Conservation (phyloP, 2,797 vertebrate genomes). For the Triplophysa yarkandensis region DNA sequence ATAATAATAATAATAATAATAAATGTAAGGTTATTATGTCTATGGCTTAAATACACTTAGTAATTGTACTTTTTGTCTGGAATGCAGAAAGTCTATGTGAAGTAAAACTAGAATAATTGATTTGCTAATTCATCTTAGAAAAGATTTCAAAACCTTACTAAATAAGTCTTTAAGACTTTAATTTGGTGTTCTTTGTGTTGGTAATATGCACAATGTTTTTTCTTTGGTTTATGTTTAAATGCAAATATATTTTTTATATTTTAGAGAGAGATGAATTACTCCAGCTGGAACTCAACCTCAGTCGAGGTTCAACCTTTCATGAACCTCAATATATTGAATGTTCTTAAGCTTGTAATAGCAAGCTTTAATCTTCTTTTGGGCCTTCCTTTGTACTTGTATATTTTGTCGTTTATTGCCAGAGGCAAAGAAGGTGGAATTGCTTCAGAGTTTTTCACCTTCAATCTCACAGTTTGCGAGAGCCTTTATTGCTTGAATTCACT, state of each 20-base stretch:
- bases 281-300: neutral
- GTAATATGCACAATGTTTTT: too few species aligned
- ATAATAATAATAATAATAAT: too few species aligned
- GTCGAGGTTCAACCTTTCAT: neutral
- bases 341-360: neutral
- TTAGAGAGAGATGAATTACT: neutral
- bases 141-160: too few species aligned
- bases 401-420: constrained; percentile 8
- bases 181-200: too few species aligned
- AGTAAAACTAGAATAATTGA: too few species aligned
- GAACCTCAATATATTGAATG: neutral
- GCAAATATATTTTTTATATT: neutral
- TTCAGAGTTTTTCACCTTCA: constrained; percentile 14
- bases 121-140: too few species aligned
- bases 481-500: neutral
- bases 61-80: too few species aligned
- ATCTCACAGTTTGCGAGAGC: neutral
- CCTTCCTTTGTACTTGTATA: neutral
- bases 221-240: too few species aligned
- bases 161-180: too few species aligned
- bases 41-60: too few species aligned
- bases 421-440: neutral
- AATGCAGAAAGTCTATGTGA: too few species aligned
- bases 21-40: too few species aligned
- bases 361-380: neutral